Evolutionary conservation across 2,888 invertebrate species (phyloP).

Genomic region (Ormyrus thymus): DNA sequence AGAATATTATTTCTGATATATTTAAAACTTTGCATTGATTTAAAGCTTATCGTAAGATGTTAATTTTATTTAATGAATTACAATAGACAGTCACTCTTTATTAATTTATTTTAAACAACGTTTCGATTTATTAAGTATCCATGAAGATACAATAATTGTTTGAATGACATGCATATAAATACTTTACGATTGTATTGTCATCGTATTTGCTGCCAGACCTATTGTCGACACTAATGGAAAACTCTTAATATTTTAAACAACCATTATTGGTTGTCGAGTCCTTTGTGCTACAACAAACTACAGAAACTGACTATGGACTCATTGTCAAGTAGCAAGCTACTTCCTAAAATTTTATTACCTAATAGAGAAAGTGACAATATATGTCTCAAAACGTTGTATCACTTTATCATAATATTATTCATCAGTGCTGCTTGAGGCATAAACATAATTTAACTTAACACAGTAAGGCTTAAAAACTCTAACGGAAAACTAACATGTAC

Average conservation of each 20-base stretch:
- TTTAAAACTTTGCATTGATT: neutral
- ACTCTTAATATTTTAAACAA: constrained; percentile 45
- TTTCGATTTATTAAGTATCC: constrained; percentile 34
- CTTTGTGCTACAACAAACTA: constrained; percentile 54
- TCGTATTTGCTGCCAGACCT: constrained; percentile 53
- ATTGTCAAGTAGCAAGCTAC: constrained; percentile 51
- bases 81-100: constrained; percentile 37
- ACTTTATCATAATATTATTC: constrained; percentile 40
- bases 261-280: constrained; percentile 43
- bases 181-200: constrained; percentile 52
- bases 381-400: constrained; percentile 44
- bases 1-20: neutral
- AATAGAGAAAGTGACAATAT: constrained; percentile 42
- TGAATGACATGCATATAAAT: constrained; percentile 48
- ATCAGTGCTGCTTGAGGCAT: constrained; percentile 40
- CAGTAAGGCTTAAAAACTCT: constrained; percentile 60
- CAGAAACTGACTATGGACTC: constrained; percentile 56
- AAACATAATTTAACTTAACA: constrained; percentile 62
- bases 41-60: neutral
- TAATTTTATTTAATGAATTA: constrained; percentile 12
- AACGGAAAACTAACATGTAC: constrained; percentile 63
- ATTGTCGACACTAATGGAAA: constrained; percentile 49
- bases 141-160: constrained; percentile 42
- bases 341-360: constrained; percentile 43
- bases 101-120: constrained; percentile 16